A percentile compares a stretch with the other conserved stretches of the same genome.
Conservation (phyloP, 2,888 invertebrate genomes). For the Melitaea athalia region DNA sequence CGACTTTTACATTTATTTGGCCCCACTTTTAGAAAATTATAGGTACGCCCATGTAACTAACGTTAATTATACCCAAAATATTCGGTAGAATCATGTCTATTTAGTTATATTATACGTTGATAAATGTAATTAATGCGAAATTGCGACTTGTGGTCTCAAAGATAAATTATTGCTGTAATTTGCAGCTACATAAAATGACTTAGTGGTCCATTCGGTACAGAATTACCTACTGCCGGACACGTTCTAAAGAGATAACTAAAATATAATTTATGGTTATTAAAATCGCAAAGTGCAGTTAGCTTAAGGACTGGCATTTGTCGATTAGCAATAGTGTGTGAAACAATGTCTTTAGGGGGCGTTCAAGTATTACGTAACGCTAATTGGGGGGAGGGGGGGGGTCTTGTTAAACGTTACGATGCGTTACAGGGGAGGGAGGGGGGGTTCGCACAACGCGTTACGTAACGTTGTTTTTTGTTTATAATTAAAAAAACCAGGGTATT, state of each 20-base stretch:
- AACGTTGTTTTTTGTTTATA: too few species aligned
- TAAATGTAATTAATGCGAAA: background rate
- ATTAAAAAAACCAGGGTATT: too few species aligned
- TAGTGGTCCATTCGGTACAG: conserved; percentile 5
- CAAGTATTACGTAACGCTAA: too few species aligned
- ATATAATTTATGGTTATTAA: conserved; percentile 1
- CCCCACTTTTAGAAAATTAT: background rate
- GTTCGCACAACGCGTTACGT: too few species aligned
- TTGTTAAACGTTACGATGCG: too few species aligned
- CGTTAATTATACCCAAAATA: background rate
- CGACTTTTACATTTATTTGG: too few species aligned
- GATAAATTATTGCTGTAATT: conserved; percentile 7
- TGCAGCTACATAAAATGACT: conserved; percentile 9
- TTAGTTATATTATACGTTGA: background rate
- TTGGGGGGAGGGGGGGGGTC: too few species aligned
- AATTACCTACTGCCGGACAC: conserved; percentile 4
- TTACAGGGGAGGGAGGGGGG: too few species aligned
- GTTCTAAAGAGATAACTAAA: background rate
- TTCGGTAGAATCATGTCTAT: background rate
- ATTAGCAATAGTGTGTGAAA: too few species aligned
- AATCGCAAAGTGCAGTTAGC: background rate
- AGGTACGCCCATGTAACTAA: background rate
- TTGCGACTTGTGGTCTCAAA: background rate
- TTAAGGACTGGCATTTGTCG: background rate
- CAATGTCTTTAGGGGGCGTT: too few species aligned